phyloP scores from a whole-genome alignment of 2,888 invertebrate genomes.

The Euclidia mi region DNA sequence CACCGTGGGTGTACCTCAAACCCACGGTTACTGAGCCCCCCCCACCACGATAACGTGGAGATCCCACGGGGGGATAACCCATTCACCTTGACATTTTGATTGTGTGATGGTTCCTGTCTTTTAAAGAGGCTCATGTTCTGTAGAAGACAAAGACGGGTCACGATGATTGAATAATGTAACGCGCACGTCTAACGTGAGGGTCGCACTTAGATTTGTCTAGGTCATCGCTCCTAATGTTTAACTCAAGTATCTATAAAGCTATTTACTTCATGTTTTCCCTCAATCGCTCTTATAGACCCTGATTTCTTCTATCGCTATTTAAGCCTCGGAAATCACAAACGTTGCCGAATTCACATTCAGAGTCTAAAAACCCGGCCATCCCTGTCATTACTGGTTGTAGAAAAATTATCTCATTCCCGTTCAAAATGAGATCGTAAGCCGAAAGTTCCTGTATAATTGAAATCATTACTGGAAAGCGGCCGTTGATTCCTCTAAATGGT shows the following conservation, averaged over 20 bases:
- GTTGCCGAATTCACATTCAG: slow-evolving; percentile 32
- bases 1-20: too few relatives aligned
- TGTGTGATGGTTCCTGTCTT: too few relatives aligned
- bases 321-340: slow-evolving; percentile 42
- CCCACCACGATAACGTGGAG: too few relatives aligned
- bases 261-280: slow-evolving; percentile 38
- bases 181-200: too few relatives aligned
- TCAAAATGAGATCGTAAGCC: slow-evolving; percentile 49
- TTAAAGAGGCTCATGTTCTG: too few relatives aligned
- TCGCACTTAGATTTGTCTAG: too few relatives aligned
- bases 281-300: slow-evolving; percentile 17
- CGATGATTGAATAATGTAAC: too few relatives aligned
- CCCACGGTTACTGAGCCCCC: too few relatives aligned
- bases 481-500: slow-evolving; percentile 62
- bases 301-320: slow-evolving; percentile 43
- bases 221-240: background rate
- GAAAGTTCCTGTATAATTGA: slow-evolving; percentile 63
- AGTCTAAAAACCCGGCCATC: slow-evolving; percentile 31
- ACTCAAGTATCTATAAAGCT: slow-evolving; percentile 3
- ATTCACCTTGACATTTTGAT: too few relatives aligned
- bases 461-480: slow-evolving; percentile 59
- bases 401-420: slow-evolving; percentile 54
- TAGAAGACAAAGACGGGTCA: too few relatives aligned
- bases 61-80: too few relatives aligned
- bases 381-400: slow-evolving; percentile 45